Evolutionary conservation across 2,888 invertebrate genomes (phyloP).

Genomic region (Elaeidobius kamerunicus): DNA sequence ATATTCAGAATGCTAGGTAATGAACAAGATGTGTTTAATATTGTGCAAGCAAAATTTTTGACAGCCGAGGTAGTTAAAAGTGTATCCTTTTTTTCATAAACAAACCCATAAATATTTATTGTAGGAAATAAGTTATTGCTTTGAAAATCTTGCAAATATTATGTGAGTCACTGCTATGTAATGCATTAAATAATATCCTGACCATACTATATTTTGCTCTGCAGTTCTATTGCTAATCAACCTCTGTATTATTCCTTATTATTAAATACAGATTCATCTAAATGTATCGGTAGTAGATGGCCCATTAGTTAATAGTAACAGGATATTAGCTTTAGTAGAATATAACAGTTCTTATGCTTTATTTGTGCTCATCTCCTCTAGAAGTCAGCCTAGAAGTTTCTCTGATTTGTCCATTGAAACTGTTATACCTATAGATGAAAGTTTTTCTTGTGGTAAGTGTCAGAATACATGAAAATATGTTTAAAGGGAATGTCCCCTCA

Average conservation of each 20-base stretch:
- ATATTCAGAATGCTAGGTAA: slow-evolving; percentile 41
- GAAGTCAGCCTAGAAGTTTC: slow-evolving; percentile 66
- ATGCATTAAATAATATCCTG: background rate
- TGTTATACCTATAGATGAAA: slow-evolving; percentile 75
- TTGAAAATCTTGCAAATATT: too few species aligned
- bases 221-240: background rate
- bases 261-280: slow-evolving; percentile 44
- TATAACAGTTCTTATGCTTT: slow-evolving; percentile 56
- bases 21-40: slow-evolving; percentile 47
- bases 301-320: slow-evolving; percentile 52
- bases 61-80: slow-evolving; percentile 56
- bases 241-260: slow-evolving; percentile 37
- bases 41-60: slow-evolving; percentile 58
- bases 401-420: slow-evolving; percentile 78
- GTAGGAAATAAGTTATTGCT: too few species aligned
- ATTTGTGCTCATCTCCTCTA: slow-evolving; percentile 57
- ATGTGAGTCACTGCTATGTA: background rate
- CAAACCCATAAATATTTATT: too few species aligned
- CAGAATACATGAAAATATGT: too few species aligned
- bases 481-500: too few species aligned
- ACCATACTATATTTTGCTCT: background rate
- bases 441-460: slow-evolving; percentile 67
- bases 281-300: slow-evolving; percentile 49
- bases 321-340: slow-evolving; percentile 59
- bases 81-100: slow-evolving; percentile 52